Percentiles rank a stretch among this genome's conserved stretches.
Conservation (phyloP, 1,140 invertebrate genomes). For the Bombus waltoni region DNA sequence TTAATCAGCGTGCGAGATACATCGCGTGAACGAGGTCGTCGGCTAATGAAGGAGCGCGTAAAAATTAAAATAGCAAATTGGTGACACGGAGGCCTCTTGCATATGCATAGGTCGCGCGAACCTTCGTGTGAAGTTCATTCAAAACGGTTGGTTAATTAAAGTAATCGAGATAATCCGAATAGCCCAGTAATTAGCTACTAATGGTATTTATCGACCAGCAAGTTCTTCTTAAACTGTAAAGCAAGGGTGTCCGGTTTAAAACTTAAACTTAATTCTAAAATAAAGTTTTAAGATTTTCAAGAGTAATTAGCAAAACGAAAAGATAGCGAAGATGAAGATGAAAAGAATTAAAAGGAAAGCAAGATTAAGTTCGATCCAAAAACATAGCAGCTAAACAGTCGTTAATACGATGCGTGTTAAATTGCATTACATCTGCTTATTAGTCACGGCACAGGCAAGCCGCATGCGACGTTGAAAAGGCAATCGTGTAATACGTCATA, state of each 20-base stretch:
- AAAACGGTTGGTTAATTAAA: slow-evolving; percentile 57
- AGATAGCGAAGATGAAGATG: neutral
- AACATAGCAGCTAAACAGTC: slow-evolving; percentile 8
- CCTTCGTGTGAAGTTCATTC: slow-evolving; percentile 29
- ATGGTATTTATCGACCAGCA: neutral
- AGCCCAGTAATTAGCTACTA: slow-evolving; percentile 47
- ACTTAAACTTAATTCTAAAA: neutral
- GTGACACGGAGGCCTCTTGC: slow-evolving; percentile 22
- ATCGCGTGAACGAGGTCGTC: slow-evolving; percentile 28
- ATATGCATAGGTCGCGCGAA: slow-evolving; percentile 16
- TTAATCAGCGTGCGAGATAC: slow-evolving; percentile 32
- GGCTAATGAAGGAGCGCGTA: slow-evolving; percentile 39
- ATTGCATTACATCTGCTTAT: slow-evolving; percentile 70
- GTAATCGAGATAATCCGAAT: slow-evolving; percentile 59
- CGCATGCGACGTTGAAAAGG: slow-evolving; percentile 72
- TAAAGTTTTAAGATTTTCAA: neutral
- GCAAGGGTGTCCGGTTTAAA: too few species aligned
- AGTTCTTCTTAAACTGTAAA: neutral
- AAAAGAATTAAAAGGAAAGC: neutral
- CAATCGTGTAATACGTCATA: slow-evolving; percentile 77
- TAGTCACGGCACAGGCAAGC: slow-evolving; percentile 70
- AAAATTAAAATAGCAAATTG: slow-evolving; percentile 58
- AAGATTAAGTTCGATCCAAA: neutral
- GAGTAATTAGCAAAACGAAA: neutral
- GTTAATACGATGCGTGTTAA: slow-evolving; percentile 66